Percentiles rank a stretch among this genome's conserved stretches.
Conservation (phyloP, 2,113 vertebrate genomes). For the Naja naja region DNA sequence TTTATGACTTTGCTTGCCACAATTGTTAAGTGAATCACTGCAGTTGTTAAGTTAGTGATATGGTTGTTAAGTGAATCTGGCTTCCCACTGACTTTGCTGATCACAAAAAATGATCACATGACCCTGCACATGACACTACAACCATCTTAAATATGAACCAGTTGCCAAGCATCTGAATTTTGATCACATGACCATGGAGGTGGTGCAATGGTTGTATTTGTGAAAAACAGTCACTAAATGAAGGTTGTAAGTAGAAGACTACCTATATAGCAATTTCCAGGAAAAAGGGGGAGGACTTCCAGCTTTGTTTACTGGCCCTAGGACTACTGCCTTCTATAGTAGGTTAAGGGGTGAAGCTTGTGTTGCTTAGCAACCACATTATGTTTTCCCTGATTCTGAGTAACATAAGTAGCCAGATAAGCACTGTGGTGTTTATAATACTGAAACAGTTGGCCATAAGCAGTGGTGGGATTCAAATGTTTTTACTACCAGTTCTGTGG, state of each 20-base stretch:
- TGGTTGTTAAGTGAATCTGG: not conserved
- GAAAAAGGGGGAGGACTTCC: not conserved
- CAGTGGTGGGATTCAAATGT: too few species aligned
- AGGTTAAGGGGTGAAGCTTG: not conserved
- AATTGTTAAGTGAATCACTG: not conserved
- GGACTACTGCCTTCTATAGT: not conserved
- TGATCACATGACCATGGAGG: not conserved
- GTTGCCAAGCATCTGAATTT: not conserved
- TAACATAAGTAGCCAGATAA: not conserved
- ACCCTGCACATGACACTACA: not conserved
- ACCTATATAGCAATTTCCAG: not conserved
- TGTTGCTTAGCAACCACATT: not conserved
- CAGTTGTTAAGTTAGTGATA: not conserved
- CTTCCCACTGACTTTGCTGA: not conserved
- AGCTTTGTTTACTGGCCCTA: not conserved
- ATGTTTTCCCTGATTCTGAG: not conserved
- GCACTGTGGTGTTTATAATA: not conserved
- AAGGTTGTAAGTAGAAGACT: not conserved
- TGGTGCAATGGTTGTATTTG: not conserved
- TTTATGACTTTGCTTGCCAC: not conserved
- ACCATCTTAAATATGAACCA: not conserved
- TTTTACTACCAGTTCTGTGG: too few species aligned
- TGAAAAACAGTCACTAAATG: not conserved
- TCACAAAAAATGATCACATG: not conserved
- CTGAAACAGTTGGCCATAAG: not conserved